Evolutionary conservation across 2,888 invertebrate species (phyloP).

Genomic region (Drosophila testacea): DNA sequence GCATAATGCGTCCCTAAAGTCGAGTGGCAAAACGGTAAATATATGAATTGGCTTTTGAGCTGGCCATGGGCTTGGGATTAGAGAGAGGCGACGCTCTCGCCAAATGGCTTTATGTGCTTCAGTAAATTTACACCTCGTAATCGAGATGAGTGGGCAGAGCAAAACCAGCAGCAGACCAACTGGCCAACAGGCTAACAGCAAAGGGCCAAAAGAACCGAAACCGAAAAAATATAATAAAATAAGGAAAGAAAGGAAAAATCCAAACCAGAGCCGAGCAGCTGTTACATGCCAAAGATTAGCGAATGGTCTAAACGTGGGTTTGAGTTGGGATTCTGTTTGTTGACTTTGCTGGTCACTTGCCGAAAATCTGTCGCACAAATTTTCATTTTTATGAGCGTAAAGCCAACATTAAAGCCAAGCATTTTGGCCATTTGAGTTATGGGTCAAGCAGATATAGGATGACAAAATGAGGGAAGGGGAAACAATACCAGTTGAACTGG

Average conservation of each 20-base stretch:
- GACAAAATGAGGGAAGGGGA: background rate
- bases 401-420: conserved; percentile 61
- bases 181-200: background rate
- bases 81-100: conserved; percentile 35
- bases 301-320: conserved; percentile 28
- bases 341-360: conserved; percentile 20
- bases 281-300: conserved; percentile 73
- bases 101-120: conserved; percentile 80
- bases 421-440: conserved; percentile 66
- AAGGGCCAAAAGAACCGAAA: background rate
- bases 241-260: conserved; percentile 18
- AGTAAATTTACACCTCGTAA: conserved; percentile 82
- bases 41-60: conserved; percentile 79
- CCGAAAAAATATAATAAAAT: background rate
- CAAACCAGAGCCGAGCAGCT: conserved; percentile 50
- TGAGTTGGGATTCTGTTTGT: conserved; percentile 30
- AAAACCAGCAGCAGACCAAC: conserved; percentile 11
- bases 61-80: conserved; percentile 56
- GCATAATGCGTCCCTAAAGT: conserved; percentile 62
- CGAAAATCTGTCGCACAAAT: conserved; percentile 73
- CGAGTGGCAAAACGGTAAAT: conserved; percentile 71
- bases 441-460: conserved; percentile 19
- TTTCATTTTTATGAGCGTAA: conserved; percentile 71
- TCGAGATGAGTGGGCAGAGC: conserved; percentile 66
- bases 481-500: conserved; percentile 38